These are phyloP conservation scores for Alosa alosa DNA, from an alignment of 2,113 vertebrate species.

Conservation along the genomic window DNA sequence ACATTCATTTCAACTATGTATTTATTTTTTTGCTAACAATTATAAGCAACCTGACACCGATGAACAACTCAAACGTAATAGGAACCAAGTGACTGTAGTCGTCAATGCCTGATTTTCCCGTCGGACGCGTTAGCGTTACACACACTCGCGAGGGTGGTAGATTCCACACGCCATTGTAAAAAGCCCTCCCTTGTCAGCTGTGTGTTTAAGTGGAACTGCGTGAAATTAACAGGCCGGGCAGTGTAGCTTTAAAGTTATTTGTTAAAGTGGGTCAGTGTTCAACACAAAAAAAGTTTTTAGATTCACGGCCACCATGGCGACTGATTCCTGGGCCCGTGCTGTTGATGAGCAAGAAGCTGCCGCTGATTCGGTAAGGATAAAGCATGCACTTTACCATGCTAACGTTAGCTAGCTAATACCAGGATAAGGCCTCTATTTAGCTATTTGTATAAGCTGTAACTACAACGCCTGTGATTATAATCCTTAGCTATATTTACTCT, in stretches of 20 bases:
- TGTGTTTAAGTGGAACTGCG: background rate
- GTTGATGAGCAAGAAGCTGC: slow-evolving; percentile 92
- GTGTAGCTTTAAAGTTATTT: background rate
- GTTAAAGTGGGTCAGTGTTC: background rate
- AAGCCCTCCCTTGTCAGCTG: slow-evolving; percentile 29
- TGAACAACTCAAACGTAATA: background rate
- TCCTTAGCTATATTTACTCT: background rate
- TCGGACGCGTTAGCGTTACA: slow-evolving; percentile 49
- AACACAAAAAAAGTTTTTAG: background rate
- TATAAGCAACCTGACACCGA: no score
- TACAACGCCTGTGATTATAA: background rate
- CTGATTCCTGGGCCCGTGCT: slow-evolving; percentile 91
- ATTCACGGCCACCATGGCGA: slow-evolving; percentile 74
- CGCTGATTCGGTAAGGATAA: slow-evolving; percentile 82
- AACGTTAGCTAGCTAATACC: slow-evolving; percentile 45
- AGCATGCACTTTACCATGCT: slow-evolving; percentile 30
- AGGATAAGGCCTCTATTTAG: background rate
- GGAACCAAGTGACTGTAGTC: slow-evolving; percentile 48
- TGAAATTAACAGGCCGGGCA: background rate
- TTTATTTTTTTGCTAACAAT: no score
- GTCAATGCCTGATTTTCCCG: background rate
- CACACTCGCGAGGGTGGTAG: slow-evolving; percentile 31
- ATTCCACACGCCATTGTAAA: slow-evolving; percentile 66
- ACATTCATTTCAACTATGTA: background rate
- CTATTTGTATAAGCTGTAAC: background rate